Conservation (phyloP, 2,113 vertebrate species). For the Crotalus horridus region DNA sequence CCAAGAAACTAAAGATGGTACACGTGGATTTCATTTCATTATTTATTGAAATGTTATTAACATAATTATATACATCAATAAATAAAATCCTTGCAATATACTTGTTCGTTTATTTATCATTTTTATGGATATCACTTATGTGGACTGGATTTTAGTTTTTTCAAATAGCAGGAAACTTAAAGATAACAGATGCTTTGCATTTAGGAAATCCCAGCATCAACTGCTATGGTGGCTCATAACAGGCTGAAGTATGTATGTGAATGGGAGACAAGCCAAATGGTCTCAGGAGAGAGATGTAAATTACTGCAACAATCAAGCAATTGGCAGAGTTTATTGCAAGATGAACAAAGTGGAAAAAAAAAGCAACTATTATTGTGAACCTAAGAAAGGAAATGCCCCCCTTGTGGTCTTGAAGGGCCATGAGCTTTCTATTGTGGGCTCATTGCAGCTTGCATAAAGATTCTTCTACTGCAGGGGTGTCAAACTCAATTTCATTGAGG, state of each 20-base stretch:
- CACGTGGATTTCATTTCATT: not conserved
- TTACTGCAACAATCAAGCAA: not conserved
- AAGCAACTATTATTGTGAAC: not conserved
- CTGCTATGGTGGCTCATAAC: not conserved
- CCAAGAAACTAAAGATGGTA: not conserved
- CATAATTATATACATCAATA: not conserved
- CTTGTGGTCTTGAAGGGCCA: not conserved
- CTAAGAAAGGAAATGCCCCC: not conserved
- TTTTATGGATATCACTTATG: not conserved
- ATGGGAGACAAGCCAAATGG: not conserved
- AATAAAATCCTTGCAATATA: not conserved
- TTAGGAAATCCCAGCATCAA: not conserved
- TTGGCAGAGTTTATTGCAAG: not conserved
- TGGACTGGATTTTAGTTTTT: not conserved
- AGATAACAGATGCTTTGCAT: not conserved
- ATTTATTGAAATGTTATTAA: not conserved
- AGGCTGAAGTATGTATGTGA: not conserved
- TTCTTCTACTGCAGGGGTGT: not conserved
- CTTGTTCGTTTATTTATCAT: not conserved
- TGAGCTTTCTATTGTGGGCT: not conserved
- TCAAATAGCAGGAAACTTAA: not conserved
- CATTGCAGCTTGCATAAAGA: not conserved
- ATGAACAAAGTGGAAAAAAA: not conserved
- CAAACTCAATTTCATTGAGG: too few species aligned
- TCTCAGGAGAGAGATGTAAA: not conserved